phyloP scores from a whole-genome alignment of 2,797 vertebrate genomes.

The Ptychobarbus kaznakovi region DNA sequence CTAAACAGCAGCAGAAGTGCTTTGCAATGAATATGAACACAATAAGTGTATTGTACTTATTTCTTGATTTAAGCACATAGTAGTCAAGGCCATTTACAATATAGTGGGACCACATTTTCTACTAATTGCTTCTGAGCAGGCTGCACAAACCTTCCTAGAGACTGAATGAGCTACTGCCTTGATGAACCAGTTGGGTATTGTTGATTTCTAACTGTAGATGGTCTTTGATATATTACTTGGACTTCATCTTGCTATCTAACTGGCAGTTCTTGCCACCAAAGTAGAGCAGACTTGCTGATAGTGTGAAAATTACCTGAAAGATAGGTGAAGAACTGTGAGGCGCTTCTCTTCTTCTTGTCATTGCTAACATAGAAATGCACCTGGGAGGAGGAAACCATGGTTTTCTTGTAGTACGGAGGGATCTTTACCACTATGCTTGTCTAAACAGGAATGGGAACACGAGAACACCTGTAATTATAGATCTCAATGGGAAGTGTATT shows the following conservation, averaged over 20 bases:
- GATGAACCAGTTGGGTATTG: neutral
- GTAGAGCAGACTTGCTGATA: neutral
- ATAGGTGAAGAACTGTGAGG: conserved; percentile 87
- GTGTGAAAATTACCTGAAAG: conserved; percentile 79
- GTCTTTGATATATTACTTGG: neutral
- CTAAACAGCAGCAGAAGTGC: too few relatives aligned
- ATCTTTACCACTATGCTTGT: conserved; percentile 87
- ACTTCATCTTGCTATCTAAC: neutral
- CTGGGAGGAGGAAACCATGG: conserved; percentile 79
- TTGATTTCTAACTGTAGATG: neutral
- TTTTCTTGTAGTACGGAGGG: conserved; percentile 88
- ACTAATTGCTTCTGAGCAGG: neutral
- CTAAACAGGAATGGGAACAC: conserved; percentile 73
- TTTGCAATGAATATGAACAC: too few relatives aligned
- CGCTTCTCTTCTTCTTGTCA: conserved; percentile 92
- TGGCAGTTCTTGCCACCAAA: neutral
- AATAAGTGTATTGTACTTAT: too few relatives aligned
- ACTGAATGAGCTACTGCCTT: neutral
- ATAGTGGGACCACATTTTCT: too few relatives aligned
- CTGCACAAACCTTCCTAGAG: neutral
- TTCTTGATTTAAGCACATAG: too few relatives aligned
- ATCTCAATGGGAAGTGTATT: neutral
- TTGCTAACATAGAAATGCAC: conserved; percentile 95
- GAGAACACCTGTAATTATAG: conserved; percentile 2
- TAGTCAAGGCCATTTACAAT: too few relatives aligned